phyloP scores from a whole-genome alignment of 2,113 vertebrate species.

The Gopherus flavomarginatus region DNA sequence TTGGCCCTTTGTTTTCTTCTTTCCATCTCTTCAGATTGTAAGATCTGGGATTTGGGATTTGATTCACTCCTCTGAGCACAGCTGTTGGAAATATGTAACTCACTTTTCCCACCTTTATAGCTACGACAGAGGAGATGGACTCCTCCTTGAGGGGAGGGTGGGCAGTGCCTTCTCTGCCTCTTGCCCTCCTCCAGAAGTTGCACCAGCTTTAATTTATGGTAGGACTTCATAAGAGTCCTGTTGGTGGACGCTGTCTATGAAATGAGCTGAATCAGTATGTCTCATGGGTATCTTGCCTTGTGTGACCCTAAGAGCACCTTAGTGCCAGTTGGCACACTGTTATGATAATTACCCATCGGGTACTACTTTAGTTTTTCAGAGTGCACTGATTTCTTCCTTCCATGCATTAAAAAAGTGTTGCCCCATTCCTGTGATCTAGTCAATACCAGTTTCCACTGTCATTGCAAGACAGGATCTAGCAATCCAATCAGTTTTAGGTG shows the following conservation, averaged over 20 bases:
- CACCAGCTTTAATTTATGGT: background rate
- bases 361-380: background rate
- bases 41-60: background rate
- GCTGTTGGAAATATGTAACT: background rate
- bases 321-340: background rate
- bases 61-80: background rate
- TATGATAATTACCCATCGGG: background rate
- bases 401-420: background rate
- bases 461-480: background rate
- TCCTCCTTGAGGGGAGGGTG: background rate
- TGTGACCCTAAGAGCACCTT: background rate
- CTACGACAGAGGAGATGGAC: background rate
- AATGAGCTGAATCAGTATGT: background rate
- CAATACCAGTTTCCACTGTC: background rate
- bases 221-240: constrained; percentile 14
- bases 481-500: background rate
- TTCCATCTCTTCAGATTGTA: background rate
- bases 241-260: background rate
- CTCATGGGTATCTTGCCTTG: background rate
- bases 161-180: background rate
- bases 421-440: background rate
- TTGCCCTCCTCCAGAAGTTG: background rate
- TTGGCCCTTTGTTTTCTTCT: background rate
- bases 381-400: background rate
- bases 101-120: background rate